phyloP scores from a whole-genome alignment of 2,797 vertebrate species.

The Chromis chromis region DNA sequence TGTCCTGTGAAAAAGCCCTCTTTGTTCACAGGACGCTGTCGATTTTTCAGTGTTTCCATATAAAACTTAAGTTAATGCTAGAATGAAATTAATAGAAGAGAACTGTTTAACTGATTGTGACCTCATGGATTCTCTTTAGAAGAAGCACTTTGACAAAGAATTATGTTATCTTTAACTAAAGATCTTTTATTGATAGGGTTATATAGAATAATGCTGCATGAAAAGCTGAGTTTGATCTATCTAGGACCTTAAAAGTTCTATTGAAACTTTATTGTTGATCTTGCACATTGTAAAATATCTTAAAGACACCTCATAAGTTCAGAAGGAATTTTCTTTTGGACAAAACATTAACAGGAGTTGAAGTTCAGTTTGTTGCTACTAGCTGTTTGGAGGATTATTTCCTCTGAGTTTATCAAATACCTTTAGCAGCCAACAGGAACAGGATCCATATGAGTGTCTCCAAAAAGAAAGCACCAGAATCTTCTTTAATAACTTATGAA shows the following conservation, averaged over 20 bases:
- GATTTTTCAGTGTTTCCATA: background rate
- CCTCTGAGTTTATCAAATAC: too few species aligned
- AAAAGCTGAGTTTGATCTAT: background rate
- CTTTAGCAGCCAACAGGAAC: too few species aligned
- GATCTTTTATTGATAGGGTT: background rate
- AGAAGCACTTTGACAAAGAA: background rate
- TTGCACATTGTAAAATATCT: background rate
- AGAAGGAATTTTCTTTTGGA: too few species aligned
- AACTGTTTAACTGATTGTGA: background rate
- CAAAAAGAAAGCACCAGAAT: too few species aligned
- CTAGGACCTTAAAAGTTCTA: background rate
- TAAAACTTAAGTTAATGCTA: background rate
- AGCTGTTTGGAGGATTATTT: too few species aligned
- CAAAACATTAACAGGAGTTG: too few species aligned
- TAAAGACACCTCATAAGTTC: too few species aligned
- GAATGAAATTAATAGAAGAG: background rate
- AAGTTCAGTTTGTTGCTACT: too few species aligned
- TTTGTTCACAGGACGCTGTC: background rate
- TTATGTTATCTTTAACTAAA: too few species aligned
- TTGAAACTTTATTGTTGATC: background rate
- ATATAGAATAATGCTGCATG: background rate
- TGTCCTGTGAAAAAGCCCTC: background rate
- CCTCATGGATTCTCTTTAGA: background rate
- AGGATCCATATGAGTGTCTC: too few species aligned
- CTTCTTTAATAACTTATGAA: too few species aligned